Conservation (phyloP, 35 echinoderm and acorn worm genomes). For the Ophioderma brevispina region DNA sequence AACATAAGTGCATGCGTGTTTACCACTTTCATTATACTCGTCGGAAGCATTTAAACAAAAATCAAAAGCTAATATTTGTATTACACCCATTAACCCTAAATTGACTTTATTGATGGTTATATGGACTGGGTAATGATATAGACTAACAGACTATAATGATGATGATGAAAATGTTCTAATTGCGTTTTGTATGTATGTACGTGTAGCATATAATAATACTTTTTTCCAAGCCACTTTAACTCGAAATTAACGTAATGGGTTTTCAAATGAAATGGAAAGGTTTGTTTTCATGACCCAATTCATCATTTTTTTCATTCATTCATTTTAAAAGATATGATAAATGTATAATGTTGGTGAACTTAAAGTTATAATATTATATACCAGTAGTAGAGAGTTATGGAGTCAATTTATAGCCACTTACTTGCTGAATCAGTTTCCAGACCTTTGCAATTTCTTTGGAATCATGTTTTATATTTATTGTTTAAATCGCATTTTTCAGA, state of each 20-base stretch:
- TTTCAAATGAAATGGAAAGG: background rate
- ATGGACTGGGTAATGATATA: background rate
- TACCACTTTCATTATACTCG: background rate
- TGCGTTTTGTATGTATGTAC: background rate
- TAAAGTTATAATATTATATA: too few species aligned
- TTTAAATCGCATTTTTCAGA: too few species aligned
- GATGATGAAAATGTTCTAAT: background rate
- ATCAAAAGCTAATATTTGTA: background rate
- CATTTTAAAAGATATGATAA: too few species aligned
- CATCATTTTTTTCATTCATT: background rate
- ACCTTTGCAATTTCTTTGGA: too few species aligned
- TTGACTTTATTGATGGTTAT: background rate
- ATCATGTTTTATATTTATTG: too few species aligned
- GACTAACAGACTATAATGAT: background rate
- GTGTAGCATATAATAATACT: background rate
- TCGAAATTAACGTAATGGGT: background rate
- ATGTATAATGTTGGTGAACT: too few species aligned
- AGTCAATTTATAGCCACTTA: too few species aligned
- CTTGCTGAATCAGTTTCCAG: too few species aligned
- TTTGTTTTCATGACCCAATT: background rate
- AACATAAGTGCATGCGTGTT: too few species aligned
- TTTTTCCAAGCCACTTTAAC: background rate
- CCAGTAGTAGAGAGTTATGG: too few species aligned
- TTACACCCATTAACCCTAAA: background rate
- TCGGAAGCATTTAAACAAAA: background rate